These are phyloP conservation scores for Coecobrya sp. DNA, from an alignment of 2,888 invertebrate species.

Conservation along the genomic window DNA sequence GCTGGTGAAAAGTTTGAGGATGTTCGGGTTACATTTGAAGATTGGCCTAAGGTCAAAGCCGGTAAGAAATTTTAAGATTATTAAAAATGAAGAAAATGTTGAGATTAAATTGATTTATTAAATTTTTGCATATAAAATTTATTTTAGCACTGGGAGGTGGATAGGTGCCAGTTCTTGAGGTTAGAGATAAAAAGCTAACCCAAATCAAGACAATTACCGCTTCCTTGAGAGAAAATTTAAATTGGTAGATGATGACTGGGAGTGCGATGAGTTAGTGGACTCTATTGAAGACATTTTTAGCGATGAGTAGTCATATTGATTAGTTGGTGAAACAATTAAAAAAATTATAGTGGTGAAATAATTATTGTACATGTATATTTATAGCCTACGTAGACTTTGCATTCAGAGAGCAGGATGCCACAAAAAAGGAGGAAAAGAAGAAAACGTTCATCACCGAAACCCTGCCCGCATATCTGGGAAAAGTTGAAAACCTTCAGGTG, in stretches of 20 bases:
- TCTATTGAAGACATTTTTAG: slow-evolving; percentile 68
- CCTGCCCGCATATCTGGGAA: slow-evolving; percentile 64
- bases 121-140: too few relatives aligned
- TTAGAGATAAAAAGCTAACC: slow-evolving; percentile 85
- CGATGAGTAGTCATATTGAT: slow-evolving; percentile 56
- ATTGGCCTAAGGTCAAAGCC: slow-evolving; percentile 79
- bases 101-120: background rate
- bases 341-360: background rate
- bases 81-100: background rate
- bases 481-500: slow-evolving; percentile 65
- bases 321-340: background rate
- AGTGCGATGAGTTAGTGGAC: slow-evolving; percentile 83
- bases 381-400: slow-evolving; percentile 7
- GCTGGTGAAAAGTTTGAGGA: slow-evolving; percentile 81
- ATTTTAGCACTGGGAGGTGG: too few relatives aligned
- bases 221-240: slow-evolving; percentile 86
- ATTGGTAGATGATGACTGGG: slow-evolving; percentile 83
- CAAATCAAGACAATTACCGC: slow-evolving; percentile 86
- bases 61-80: slow-evolving; percentile 57
- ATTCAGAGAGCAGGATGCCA: slow-evolving; percentile 59
- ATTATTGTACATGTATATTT: background rate
- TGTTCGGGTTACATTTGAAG: slow-evolving; percentile 69
- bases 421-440: slow-evolving; percentile 62
- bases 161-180: slow-evolving; percentile 85
- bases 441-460: slow-evolving; percentile 32